Conservation (phyloP, 1,140 invertebrate genomes). For the Drosophila nigromelanica region DNA sequence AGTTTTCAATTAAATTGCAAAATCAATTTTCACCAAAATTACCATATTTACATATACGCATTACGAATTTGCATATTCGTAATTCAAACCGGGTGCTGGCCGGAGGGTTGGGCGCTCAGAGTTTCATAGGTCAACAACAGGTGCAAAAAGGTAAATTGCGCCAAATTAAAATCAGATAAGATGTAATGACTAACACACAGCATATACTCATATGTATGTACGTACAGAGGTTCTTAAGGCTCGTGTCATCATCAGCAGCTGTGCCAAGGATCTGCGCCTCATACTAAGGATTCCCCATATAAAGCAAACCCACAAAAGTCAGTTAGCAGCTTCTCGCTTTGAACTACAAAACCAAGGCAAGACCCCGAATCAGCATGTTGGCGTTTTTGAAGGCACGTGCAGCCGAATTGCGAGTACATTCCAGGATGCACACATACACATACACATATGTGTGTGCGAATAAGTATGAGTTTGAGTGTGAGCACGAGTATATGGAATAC, state of each 20-base stretch:
- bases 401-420: constrained; percentile 36
- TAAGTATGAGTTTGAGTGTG: neutral
- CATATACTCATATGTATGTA: constrained; percentile 1
- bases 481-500: constrained; percentile 26
- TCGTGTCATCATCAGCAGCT: constrained; percentile 36
- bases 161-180: constrained; percentile 82
- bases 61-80: constrained; percentile 65
- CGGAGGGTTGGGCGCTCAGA: neutral
- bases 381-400: constrained; percentile 58
- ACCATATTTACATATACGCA: constrained; percentile 69
- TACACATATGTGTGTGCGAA: constrained; percentile 9
- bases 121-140: constrained; percentile 69
- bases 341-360: constrained; percentile 7
- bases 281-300: constrained; percentile 14
- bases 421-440: constrained; percentile 22
- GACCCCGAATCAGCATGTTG: constrained; percentile 45
- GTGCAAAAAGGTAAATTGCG: constrained; percentile 75
- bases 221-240: neutral
- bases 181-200: constrained; percentile 60
- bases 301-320: constrained; percentile 14
- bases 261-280: constrained; percentile 39
- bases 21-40: constrained; percentile 78
- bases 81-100: constrained; percentile 29
- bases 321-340: constrained; percentile 8
- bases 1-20: constrained; percentile 80